Base-by-base conservation (phyloP, 1,140 invertebrate species). In the Drosophila bocki region DNA sequence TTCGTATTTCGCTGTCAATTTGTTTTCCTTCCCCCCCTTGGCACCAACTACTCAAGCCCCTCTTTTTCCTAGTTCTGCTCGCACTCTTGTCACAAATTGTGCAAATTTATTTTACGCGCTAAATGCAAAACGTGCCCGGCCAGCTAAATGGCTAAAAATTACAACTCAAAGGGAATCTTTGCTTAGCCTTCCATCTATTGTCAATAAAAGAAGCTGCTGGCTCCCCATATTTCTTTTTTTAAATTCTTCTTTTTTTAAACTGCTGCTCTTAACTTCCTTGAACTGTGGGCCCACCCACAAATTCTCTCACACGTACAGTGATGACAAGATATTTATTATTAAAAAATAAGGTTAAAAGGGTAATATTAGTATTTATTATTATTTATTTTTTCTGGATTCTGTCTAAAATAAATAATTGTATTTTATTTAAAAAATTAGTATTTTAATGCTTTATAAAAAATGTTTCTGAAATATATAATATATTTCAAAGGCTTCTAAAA, bases 91-190 rank as follows among this genome's bases (percentile, higher is more conserved):
- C 84, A 83, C 84, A 87, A 87, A 87, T 87, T 87, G 84, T 88
- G 84, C 80, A 87, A 87, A 87, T 88, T 87, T 87, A 87, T 87
- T 83, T 87, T 83, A 87, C 84, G 80, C 84, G 80, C 84, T 84
- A 88, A 88, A 88, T 87, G 84, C 84, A 88, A 87, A 87, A 87
- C 84, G 84, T 87, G 84, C 80, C 80, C 84, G 80, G 83, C 84
- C 84, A 87, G 80, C 74, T 83, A 88, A 87, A 87, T 87, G 84
- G 84, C 63, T 82, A 88, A 80, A 75, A 88, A 87, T 88, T 87
- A 87, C 80, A 78, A 51, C 60, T 71, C 65, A 58, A 77, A 77
- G 63, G 50, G 72, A 77, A 68, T 77, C 54, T 56, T 76, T 60
- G 54, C 74, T 77, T 77, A 67, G 61, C 75, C 75, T 32, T 51